These are phyloP conservation scores for Pygoscelis adeliae DNA, from an alignment of 2,113 vertebrate genomes.

Conservation along the genomic window DNA sequence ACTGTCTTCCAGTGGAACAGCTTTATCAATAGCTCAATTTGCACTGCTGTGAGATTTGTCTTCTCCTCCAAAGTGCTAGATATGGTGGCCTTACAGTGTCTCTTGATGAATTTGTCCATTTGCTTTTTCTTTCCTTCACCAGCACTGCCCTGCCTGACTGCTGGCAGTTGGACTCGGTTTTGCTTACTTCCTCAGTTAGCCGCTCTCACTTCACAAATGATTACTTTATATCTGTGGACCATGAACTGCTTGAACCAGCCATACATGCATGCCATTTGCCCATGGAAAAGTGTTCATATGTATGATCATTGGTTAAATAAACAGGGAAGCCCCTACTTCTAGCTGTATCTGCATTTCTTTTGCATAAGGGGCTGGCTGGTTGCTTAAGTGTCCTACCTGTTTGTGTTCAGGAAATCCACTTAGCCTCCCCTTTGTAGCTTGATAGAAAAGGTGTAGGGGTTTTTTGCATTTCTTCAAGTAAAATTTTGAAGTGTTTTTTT, in stretches of 20 bases:
- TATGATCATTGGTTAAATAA: background rate
- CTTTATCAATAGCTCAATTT: background rate
- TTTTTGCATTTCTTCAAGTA: background rate
- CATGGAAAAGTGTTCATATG: background rate
- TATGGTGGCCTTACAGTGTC: background rate
- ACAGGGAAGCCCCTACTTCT: background rate
- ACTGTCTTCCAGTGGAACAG: background rate
- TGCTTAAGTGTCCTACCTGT: background rate
- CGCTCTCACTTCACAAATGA: background rate
- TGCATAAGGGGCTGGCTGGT: background rate
- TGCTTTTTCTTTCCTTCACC: background rate
- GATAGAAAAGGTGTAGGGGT: background rate
- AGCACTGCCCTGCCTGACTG: background rate
- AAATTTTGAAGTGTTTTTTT: background rate
- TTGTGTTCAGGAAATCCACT: background rate
- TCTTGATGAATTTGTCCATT: background rate
- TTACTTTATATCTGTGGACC: background rate
- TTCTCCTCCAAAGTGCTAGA: background rate
- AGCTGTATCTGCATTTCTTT: background rate
- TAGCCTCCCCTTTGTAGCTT: background rate
- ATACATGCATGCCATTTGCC: fast-evolving
- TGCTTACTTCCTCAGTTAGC: background rate
- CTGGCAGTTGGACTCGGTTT: background rate
- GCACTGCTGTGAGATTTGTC: background rate
- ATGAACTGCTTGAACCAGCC: background rate